phyloP scores from a whole-genome alignment of 2,113 vertebrate genomes.

The Coptodon rendalli region DNA sequence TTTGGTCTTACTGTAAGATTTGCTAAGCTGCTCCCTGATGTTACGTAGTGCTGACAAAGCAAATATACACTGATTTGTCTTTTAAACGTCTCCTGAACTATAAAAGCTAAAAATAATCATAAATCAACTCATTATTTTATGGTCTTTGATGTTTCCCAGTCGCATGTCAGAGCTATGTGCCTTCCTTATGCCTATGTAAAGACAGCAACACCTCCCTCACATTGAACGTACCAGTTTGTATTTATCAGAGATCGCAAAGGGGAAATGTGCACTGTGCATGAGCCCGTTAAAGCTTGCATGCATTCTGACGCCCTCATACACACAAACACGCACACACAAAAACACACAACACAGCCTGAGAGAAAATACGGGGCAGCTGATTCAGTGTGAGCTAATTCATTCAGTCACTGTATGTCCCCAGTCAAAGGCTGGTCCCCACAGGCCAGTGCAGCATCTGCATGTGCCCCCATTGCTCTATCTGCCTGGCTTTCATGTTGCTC shows the following conservation, averaged over 20 bases:
- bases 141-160: not conserved
- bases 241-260: not conserved
- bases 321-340: conserved; percentile 13
- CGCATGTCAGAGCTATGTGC: not conserved
- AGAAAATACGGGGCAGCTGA: conserved; percentile 12
- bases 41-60: not conserved
- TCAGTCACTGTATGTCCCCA: conserved; percentile 31
- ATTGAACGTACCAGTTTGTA: not conserved
- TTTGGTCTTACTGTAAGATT: not conserved
- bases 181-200: not conserved
- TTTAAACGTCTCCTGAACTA: not conserved
- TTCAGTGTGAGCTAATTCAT: conserved; percentile 45
- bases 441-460: conserved; percentile 50
- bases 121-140: not conserved
- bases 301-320: not conserved
- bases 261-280: not conserved
- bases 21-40: not conserved
- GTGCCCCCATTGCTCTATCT: conserved; percentile 12
- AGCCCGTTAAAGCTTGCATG: conserved; percentile 11
- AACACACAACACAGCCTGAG: conserved; percentile 24
- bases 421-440: conserved; percentile 23
- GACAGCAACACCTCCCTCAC: not conserved
- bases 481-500: conserved; percentile 24
- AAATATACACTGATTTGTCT: not conserved
- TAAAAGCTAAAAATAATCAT: not conserved